Conservation (phyloP, 2,888 invertebrate species). For the Balanococcus diminutus region DNA sequence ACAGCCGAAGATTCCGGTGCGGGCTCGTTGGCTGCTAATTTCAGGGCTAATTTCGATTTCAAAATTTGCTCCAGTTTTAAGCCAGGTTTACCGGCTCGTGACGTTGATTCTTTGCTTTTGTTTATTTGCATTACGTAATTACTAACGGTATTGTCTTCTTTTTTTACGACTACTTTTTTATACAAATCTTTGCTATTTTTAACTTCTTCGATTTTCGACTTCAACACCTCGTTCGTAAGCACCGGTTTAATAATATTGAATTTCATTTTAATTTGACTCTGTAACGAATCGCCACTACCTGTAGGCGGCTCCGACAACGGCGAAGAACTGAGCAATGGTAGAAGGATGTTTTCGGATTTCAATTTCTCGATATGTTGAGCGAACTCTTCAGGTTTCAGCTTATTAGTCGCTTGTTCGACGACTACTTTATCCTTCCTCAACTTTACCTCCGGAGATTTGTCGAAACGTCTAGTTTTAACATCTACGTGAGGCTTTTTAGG, state of each 20-base stretch:
- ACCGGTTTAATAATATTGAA: slow-evolving; percentile 47
- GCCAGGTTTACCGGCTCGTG: slow-evolving; percentile 52
- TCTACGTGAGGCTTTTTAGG: neutral
- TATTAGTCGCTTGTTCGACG: neutral
- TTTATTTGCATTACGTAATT: neutral
- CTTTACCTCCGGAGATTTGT: neutral
- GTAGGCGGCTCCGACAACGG: neutral
- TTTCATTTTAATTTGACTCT: slow-evolving; percentile 47
- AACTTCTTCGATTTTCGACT: slow-evolving; percentile 25
- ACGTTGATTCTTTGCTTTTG: neutral
- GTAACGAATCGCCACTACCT: neutral
- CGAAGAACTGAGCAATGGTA: slow-evolving; percentile 17
- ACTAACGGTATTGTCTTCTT: neutral
- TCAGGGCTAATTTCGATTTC: slow-evolving; percentile 56
- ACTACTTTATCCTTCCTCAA: slow-evolving; percentile 15
- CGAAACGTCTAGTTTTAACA: neutral
- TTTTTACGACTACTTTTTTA: neutral
- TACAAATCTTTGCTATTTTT: neutral
- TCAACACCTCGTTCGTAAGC: neutral
- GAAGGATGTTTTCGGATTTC: slow-evolving; percentile 34
- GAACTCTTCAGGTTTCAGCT: slow-evolving; percentile 1
- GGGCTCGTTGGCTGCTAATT: slow-evolving; percentile 11
- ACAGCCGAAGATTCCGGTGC: neutral
- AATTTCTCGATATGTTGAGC: slow-evolving; percentile 45
- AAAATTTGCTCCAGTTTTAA: slow-evolving; percentile 58